Conservation (phyloP, 2,113 vertebrate species). For the Bubo scandiacus region DNA sequence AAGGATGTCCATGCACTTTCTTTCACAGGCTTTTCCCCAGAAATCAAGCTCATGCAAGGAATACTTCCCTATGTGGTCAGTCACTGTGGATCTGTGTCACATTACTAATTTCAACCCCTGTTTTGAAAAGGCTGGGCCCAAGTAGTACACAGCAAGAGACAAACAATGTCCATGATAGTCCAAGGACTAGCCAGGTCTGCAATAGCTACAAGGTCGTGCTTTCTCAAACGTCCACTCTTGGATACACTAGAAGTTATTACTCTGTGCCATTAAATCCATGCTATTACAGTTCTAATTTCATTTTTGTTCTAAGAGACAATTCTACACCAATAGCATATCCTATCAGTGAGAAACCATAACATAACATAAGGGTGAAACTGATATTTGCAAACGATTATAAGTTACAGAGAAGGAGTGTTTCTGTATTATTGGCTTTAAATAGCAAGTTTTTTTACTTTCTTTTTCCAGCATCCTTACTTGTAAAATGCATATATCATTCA, state of each 20-base stretch:
- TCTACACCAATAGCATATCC: not conserved
- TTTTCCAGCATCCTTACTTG: not conserved
- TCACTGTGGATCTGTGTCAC: not conserved
- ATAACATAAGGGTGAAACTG: not conserved
- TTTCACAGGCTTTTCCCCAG: not conserved
- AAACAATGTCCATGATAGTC: not conserved
- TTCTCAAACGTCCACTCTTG: not conserved
- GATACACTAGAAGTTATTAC: not conserved
- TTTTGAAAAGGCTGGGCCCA: not conserved
- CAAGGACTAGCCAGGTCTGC: not conserved
- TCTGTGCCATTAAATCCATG: not conserved
- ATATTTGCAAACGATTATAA: not conserved
- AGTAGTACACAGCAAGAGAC: not conserved
- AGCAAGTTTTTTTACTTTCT: not conserved
- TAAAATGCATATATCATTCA: not conserved
- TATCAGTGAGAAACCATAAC: not conserved
- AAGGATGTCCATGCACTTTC: not conserved
- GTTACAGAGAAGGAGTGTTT: not conserved
- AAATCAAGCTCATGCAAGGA: not conserved
- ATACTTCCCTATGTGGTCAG: rapidly evolving
- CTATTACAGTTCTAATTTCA: not conserved
- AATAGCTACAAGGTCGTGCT: not conserved
- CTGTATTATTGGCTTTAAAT: not conserved
- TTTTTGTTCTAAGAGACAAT: not conserved
- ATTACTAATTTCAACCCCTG: not conserved